Conservation (phyloP, 37 sponge, comb jelly and placozoan genomes). For the Agelas oroides region DNA sequence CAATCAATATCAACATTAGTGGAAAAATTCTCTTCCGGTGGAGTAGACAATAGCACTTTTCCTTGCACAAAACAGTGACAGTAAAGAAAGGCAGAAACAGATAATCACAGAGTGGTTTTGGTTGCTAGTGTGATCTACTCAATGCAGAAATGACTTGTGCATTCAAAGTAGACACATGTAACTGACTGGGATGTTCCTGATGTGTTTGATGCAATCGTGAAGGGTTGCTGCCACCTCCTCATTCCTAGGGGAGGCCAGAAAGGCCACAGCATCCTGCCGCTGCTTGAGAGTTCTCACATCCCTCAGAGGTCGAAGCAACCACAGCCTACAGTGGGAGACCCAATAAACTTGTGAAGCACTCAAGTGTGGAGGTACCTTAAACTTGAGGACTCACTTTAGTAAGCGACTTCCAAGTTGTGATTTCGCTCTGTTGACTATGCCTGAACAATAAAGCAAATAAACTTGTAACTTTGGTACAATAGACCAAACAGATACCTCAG, state of each 20-base stretch:
- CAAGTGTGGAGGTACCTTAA: no score
- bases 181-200: slow-evolving; percentile 86
- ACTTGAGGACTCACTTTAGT: slow-evolving; percentile 58
- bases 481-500: no score
- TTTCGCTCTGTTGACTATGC: slow-evolving; percentile 88
- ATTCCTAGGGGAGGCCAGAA: slow-evolving; percentile 61
- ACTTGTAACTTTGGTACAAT: no score
- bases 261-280: slow-evolving; percentile 85
- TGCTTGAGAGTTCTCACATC: slow-evolving; percentile 64
- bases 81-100: no score
- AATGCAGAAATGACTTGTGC: no score
- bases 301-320: slow-evolving; percentile 90
- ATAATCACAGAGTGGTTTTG: no score
- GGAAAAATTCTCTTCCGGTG: no score
- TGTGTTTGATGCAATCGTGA: slow-evolving; percentile 81
- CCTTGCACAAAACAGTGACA: no score
- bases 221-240: slow-evolving; percentile 74
- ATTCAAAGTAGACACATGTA: neutral
- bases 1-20: no score
- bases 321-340: slow-evolving; percentile 54
- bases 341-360: no score
- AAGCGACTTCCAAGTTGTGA: slow-evolving; percentile 81
- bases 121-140: no score
- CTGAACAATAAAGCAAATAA: slow-evolving; percentile 40
- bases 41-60: no score